Evolutionary conservation across 2,113 vertebrate species (phyloP).

Genomic region (Calypte anna): DNA sequence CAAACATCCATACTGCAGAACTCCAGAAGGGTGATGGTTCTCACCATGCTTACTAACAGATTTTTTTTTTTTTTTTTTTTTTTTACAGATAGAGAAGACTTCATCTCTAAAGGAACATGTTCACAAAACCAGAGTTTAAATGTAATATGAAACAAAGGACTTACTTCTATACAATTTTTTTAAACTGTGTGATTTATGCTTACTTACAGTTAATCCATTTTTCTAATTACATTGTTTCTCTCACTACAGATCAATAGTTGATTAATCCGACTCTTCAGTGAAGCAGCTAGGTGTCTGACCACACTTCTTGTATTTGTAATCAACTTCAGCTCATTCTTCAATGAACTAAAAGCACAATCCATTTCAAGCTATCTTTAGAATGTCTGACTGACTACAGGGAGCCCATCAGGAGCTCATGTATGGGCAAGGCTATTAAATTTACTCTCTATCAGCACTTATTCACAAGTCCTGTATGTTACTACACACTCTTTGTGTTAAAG

Average conservation of each 20-base stretch:
- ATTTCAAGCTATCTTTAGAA: neutral
- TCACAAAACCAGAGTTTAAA: neutral
- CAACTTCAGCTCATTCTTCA: constrained; percentile 16
- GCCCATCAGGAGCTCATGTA: neutral
- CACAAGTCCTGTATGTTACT: neutral
- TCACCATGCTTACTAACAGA: neutral
- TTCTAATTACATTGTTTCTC: constrained; percentile 53
- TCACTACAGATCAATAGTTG: constrained; percentile 30
- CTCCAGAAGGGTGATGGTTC: neutral
- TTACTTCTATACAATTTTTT: neutral
- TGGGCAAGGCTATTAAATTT: neutral
- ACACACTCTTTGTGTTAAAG: neutral
- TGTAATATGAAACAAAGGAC: neutral
- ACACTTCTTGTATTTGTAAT: neutral
- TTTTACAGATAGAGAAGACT: neutral
- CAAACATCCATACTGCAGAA: neutral
- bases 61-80: too few species aligned
- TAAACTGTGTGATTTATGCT: neutral
- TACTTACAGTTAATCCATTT: constrained; percentile 47
- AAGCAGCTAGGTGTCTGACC: constrained; percentile 43
- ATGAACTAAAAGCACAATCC: neutral
- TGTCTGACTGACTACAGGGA: neutral
- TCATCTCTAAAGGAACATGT: neutral
- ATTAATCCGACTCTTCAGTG: constrained; percentile 29
- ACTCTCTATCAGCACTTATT: neutral